Evolutionary conservation across 1,140 invertebrate genomes (phyloP), one percentile per base, ranked within the genome.

Genomic region (Zaprionus lachaisei): DNA sequence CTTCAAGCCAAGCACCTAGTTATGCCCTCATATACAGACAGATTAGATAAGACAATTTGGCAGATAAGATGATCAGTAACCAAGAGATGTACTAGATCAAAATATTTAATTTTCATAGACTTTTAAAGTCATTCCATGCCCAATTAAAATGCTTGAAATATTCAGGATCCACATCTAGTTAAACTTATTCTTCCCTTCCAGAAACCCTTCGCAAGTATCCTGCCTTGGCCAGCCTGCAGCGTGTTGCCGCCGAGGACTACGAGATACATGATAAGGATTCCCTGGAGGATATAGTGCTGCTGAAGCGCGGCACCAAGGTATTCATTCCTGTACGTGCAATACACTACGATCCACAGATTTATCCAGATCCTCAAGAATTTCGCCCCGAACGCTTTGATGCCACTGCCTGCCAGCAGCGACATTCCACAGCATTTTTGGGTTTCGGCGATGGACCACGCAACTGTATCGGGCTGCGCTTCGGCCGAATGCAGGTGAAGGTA

Each of bases 381-480:
- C 56, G 64, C 1, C 81, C 75, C 12, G 72, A 81, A 38, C 76
- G 77, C 3, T 79, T 76, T 31, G 77, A 79, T 15, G 0, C 51
- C 11, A 51, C 41, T 14, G 68, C 54, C 20, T 20, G 28, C 20
- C 55, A 44, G 26, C 31, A 80, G 31, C 80, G 80, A 1, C 69
- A 78, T 55, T 20, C 63, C 0, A 5, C 54, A 14, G 49, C 94
- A 0, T 96, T 94, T 79, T 93, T 96, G 17, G 95, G 96, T 2
- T 97, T 97, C 81, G 96, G 96, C 38, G 95, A 95, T 61, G 96
- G 96, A n/a, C 95, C 95, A 0, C 93, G 96, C 66, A 94, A 95
- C 81, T 95, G 95, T 79, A 94, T 95, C 62, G 95, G 94, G 93
- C 17, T 82, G 38, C 71, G 84, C 4, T 92, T 92, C 11, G 91